Conservation (phyloP, 2,113 vertebrate species). For the Zosterops japonicus region DNA sequence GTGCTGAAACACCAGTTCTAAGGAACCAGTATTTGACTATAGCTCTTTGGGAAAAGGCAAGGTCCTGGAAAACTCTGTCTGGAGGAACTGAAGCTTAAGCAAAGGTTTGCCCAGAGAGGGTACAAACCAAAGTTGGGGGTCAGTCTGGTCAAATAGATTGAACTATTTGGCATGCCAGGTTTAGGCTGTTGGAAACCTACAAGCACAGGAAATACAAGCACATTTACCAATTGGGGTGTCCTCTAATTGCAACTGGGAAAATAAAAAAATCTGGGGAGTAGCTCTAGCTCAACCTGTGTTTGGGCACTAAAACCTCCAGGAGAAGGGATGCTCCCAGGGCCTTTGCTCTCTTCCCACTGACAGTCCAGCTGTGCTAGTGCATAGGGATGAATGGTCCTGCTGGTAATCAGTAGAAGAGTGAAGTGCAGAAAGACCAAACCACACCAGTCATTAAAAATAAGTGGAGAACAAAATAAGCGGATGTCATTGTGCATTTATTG, state of each 20-base stretch:
- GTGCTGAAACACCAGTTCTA: neutral
- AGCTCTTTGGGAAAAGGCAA: neutral
- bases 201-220: neutral
- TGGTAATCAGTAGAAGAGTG: neutral
- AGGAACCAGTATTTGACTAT: neutral
- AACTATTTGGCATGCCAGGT: neutral
- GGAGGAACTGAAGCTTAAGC: neutral
- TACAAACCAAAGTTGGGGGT: neutral
- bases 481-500: neutral
- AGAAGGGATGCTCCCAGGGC: neutral
- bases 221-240: neutral
- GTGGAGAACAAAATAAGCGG: neutral
- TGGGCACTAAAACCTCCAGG: neutral
- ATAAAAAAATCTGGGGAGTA: neutral
- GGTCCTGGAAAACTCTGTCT: neutral
- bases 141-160: neutral
- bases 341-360: neutral
- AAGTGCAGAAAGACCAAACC: neutral
- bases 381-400: neutral
- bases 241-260: neutral
- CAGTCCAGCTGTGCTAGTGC: neutral
- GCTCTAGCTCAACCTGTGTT: neutral
- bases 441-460: neutral
- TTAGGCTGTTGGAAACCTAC: neutral
- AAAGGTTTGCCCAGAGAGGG: neutral